Evolutionary conservation across 2,113 vertebrate genomes (phyloP).

Genomic region (Halichoerus grypus): DNA sequence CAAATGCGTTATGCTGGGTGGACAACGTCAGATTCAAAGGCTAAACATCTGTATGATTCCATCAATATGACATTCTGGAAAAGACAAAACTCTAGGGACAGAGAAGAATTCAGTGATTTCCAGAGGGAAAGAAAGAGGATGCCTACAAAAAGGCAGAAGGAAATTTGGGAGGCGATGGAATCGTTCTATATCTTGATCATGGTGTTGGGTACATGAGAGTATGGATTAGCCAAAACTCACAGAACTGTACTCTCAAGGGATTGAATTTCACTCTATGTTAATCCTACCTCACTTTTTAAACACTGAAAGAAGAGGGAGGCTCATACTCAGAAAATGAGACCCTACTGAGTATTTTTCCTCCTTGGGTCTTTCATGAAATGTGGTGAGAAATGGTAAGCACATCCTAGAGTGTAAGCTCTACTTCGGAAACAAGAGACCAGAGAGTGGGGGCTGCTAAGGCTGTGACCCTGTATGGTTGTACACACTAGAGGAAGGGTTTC

Average conservation of each 20-base stretch:
- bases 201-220: background rate
- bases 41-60: background rate
- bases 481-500: background rate
- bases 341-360: background rate
- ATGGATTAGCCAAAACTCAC: background rate
- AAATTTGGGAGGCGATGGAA: too few relatives aligned
- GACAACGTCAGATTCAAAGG: background rate
- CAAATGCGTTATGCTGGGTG: background rate
- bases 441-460: background rate
- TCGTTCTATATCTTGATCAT: background rate
- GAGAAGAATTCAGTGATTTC: background rate
- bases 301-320: background rate
- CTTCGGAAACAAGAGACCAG: background rate
- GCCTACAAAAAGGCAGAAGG: background rate
- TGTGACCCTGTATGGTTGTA: rapidly evolving
- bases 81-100: background rate
- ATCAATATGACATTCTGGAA: background rate
- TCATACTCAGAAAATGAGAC: background rate
- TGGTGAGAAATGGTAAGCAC: background rate
- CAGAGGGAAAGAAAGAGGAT: background rate
- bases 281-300: background rate
- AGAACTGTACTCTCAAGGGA: background rate
- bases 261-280: background rate
- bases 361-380: background rate
- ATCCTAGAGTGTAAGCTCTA: too few relatives aligned